Evolutionary conservation across 2,888 invertebrate genomes (phyloP).

Genomic region (Dryocosmus kuriphilus): DNA sequence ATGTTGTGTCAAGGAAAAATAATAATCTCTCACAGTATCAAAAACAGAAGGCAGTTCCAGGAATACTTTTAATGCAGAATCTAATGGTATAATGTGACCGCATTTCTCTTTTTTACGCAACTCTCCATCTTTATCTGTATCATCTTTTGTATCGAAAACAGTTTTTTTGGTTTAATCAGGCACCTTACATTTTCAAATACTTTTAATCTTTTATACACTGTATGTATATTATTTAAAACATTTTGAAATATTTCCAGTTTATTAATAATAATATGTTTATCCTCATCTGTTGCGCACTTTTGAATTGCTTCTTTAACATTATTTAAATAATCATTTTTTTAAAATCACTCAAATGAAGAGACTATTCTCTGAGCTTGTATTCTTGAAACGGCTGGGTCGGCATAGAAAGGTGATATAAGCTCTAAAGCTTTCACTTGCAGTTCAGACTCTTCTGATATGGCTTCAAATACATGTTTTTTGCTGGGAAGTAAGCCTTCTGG

Average conservation of each 20-base stretch:
- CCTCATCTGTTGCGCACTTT: background rate
- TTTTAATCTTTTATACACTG: slow-evolving; percentile 5
- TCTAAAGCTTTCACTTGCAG: slow-evolving; percentile 8
- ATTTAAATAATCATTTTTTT: slow-evolving; percentile 3
- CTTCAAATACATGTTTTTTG: background rate
- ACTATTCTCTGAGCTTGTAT: slow-evolving; percentile 15
- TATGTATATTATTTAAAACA: background rate
- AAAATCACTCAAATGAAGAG: slow-evolving; percentile 22
- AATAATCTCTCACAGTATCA: background rate
- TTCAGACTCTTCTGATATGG: background rate
- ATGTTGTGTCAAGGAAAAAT: background rate
- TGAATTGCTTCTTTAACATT: background rate
- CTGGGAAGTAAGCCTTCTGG: background rate
- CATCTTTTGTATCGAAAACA: slow-evolving; percentile 13
- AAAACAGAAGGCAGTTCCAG: slow-evolving; percentile 25
- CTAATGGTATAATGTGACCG: slow-evolving; percentile 3
- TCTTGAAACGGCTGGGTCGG: background rate
- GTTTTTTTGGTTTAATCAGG: slow-evolving; percentile 5
- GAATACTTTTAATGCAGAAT: slow-evolving; percentile 2
- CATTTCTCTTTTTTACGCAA: background rate
- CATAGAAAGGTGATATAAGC: slow-evolving; percentile 6
- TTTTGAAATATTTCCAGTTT: slow-evolving; percentile 14
- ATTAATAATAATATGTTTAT: background rate
- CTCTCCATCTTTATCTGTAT: slow-evolving; percentile 11
- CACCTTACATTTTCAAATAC: slow-evolving; percentile 1